phyloP scores from a whole-genome alignment of 2,113 vertebrate genomes.

The Willisornis vidua region DNA sequence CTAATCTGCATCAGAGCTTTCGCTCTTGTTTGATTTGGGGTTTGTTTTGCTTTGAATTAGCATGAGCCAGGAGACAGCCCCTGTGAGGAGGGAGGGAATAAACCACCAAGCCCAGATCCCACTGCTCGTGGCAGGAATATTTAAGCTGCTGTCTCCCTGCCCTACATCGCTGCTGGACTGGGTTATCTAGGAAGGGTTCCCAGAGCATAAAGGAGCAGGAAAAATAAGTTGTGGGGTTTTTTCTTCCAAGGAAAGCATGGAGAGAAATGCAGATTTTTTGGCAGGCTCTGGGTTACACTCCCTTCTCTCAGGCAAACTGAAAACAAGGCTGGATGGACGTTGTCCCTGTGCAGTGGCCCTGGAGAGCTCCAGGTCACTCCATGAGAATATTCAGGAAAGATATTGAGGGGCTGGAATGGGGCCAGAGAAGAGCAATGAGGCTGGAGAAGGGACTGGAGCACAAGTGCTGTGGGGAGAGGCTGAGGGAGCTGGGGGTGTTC shows the following conservation, averaged over 20 bases:
- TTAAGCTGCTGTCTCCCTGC: background rate
- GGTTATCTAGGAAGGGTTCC: background rate
- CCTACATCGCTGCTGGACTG: background rate
- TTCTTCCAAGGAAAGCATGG: background rate
- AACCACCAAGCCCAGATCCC: background rate
- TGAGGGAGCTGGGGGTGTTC: too few relatives aligned
- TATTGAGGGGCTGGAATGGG: too few relatives aligned
- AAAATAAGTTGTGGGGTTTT: fast-evolving
- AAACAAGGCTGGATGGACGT: background rate
- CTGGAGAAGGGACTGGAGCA: too few relatives aligned
- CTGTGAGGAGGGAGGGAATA: background rate
- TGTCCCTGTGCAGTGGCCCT: background rate
- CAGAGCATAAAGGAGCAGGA: background rate
- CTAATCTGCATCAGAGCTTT: constrained; percentile 27
- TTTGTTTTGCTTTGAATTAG: constrained; percentile 35
- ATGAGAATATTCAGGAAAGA: too few relatives aligned
- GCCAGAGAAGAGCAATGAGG: too few relatives aligned
- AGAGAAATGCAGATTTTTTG: background rate
- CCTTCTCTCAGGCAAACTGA: background rate
- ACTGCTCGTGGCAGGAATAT: constrained; percentile 1
- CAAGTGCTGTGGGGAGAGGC: too few relatives aligned
- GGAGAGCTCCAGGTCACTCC: background rate
- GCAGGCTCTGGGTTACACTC: background rate
- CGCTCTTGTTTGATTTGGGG: background rate
- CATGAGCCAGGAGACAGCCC: background rate